Base-by-base conservation (phyloP, 1,140 invertebrate species). In the Caenorhabditis briggsae region DNA sequence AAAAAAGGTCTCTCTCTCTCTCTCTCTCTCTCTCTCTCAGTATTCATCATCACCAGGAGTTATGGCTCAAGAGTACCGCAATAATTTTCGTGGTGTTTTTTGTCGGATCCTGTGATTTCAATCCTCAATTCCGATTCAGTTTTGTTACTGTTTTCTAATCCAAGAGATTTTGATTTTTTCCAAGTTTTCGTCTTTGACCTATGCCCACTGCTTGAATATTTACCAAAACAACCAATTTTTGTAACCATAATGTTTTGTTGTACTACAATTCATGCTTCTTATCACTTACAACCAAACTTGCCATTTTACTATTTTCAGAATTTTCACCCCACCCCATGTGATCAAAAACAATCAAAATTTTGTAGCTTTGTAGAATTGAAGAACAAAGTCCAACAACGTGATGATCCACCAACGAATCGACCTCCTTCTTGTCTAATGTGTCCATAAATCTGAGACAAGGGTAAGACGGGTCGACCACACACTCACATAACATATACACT, bases 351-450 rank as follows among this genome's bases (percentile, higher is more conserved):
- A 53, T 16, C 16, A 53, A 14, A 16, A 53, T 53, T 78, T 78
- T 78, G 70, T 78, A 78, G 70, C 70, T 78, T 78, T 78, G 70
- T 78, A 50, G 70, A 78, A 50, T n/a, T 50, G 7, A n/a, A 50
- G 70, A 78, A 78, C 70, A 78, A 78, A 78, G 70, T 78, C 70
- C 33, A 53, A 50, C 70, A 78, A 78, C 70, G 43, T 48, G 46
- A 33, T 33, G 33, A 78, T 78, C 70, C 70, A 20, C 43, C 20
- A 50, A 6, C 43, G 9, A 78, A 78, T 23, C 70, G 70, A 78
- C 70, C 70, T 78, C 23, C 46, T 78, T 78, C 18, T 18, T 33
- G 33, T 33, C 33, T 43, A 43, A 78, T 78, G 46, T 78, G 70
- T 78, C 70, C 70, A 50, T 25, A 50, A 78, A 78, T 78, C 46